Percentiles rank a stretch among this genome's conserved stretches.
These are phyloP conservation scores for Thunnus maccoyii DNA, from an alignment of 2,113 vertebrate species.

Conservation along the genomic window DNA sequence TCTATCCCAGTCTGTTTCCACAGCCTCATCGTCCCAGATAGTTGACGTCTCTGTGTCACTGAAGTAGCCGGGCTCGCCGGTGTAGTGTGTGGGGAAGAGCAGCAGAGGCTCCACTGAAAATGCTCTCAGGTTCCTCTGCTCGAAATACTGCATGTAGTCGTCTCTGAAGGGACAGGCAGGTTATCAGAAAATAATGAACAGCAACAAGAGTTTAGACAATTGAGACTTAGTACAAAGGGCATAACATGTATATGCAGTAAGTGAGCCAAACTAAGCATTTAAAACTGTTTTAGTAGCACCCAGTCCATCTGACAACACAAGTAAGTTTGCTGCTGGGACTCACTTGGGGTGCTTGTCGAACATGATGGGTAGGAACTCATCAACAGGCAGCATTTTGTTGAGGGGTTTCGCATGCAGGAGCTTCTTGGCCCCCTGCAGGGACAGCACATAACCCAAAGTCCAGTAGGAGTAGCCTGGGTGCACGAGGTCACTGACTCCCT, in stretches of 20 bases:
- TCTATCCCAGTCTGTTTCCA: constrained; percentile 91
- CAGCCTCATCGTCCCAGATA: constrained; percentile 92
- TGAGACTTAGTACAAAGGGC: neutral
- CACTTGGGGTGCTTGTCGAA: constrained; percentile 94
- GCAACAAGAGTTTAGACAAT: neutral
- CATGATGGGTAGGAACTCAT: constrained; percentile 93
- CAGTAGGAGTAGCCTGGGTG: constrained; percentile 93
- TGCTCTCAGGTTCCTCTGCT: constrained; percentile 87
- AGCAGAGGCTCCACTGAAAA: constrained; percentile 92
- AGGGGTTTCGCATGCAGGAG: constrained; percentile 88
- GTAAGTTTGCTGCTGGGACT: constrained; percentile 58
- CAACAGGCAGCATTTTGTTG: constrained; percentile 92
- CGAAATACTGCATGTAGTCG: constrained; percentile 88
- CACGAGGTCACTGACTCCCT: constrained; percentile 89
- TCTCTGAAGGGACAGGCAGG: constrained; percentile 71
- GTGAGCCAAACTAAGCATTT: neutral
- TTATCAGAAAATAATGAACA: neutral
- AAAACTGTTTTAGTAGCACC: too few species aligned
- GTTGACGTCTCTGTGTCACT: constrained; percentile 94
- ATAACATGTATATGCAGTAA: neutral
- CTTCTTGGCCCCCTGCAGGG: constrained; percentile 90
- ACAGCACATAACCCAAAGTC: constrained; percentile 91
- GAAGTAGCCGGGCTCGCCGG: constrained; percentile 91
- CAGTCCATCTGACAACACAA: too few species aligned
- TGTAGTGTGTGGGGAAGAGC: constrained; percentile 93